Base-by-base conservation (phyloP, 1,140 invertebrate genomes). In the Popillia japonica region DNA sequence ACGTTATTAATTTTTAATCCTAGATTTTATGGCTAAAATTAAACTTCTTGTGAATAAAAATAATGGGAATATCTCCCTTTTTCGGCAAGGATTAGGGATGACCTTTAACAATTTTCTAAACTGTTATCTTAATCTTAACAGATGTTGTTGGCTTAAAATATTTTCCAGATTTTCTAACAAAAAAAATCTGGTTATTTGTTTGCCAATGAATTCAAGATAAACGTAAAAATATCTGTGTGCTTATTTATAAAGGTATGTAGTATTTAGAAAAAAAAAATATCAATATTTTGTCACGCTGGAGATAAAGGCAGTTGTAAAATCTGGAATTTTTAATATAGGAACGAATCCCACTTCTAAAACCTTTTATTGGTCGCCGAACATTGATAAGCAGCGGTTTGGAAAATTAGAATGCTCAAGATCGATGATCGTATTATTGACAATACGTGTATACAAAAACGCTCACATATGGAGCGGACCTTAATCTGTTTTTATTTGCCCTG, bases 401-500 rank as follows among this genome's bases (percentile, higher is more conserved):
- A 72, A 11, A 22, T 27, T 72, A 27, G 64, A 74, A 42, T 14
- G 72, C 14, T 9, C 14, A 40, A 74, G 34, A 74, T 40, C 72
- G 72, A 41, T 42, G 61, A 68, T 48, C 44, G 44, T 48, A 14
- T 48, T 10, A 48, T 17, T 48, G 44, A 17, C n/a, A 17, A 17
- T 48, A 14, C 10, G 44, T 48, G 14, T 40, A 40, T 14, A 55
- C 10, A 8, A 6, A 9, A 75, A 75, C 73, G 22, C 22, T 14
- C 73, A 14, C 17, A 55, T 55, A 55, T 17, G 22, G 20, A 27
- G 41, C 44, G 14, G 20, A 14, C 27, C 14, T 55, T 76, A 76
- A 76, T 76, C 75, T 76, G 75, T 76, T 76, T 76, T 76, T 55
- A 76, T 76, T 76, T 55, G 75, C 9, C 8, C 20, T 11, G 41